Evolutionary conservation across 2,113 vertebrate species (phyloP).

Genomic region (Amphiprion percula): DNA sequence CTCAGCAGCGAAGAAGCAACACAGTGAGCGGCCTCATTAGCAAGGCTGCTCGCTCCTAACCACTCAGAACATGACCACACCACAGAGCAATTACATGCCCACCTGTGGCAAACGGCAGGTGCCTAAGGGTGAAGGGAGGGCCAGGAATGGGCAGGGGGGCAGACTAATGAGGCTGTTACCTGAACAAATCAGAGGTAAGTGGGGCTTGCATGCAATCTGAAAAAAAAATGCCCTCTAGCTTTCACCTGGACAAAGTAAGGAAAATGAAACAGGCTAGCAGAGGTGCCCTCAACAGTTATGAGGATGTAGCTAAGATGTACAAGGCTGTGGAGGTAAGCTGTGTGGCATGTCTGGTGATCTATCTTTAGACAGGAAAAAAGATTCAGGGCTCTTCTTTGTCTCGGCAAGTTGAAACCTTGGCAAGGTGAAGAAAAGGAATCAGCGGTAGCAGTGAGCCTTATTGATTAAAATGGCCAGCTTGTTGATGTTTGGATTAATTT

Average conservation of each 20-base stretch:
- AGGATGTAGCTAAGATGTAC: background rate
- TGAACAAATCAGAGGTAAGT: slow-evolving; percentile 54
- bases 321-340: background rate
- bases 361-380: background rate
- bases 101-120: slow-evolving; percentile 76
- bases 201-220: slow-evolving; percentile 22
- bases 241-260: background rate
- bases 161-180: slow-evolving; percentile 69
- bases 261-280: background rate
- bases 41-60: slow-evolving; percentile 57
- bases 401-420: no score
- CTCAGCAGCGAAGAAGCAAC: slow-evolving; percentile 46
- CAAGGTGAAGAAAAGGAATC: no score
- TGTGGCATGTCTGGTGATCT: background rate
- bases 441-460: background rate
- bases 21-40: slow-evolving; percentile 72
- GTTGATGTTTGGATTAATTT: background rate
- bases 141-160: slow-evolving; percentile 61
- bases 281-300: background rate
- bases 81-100: slow-evolving; percentile 77
- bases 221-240: slow-evolving; percentile 32
- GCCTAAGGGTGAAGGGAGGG: slow-evolving; percentile 62
- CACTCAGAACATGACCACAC: slow-evolving; percentile 65
- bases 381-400: background rate
- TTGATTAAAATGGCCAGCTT: background rate